A percentile compares a stretch with the other conserved stretches of the same genome.
Evolutionary conservation across 64 coral and sea anemone species (phyloP).

Genomic region (Pocillopora damicornis): DNA sequence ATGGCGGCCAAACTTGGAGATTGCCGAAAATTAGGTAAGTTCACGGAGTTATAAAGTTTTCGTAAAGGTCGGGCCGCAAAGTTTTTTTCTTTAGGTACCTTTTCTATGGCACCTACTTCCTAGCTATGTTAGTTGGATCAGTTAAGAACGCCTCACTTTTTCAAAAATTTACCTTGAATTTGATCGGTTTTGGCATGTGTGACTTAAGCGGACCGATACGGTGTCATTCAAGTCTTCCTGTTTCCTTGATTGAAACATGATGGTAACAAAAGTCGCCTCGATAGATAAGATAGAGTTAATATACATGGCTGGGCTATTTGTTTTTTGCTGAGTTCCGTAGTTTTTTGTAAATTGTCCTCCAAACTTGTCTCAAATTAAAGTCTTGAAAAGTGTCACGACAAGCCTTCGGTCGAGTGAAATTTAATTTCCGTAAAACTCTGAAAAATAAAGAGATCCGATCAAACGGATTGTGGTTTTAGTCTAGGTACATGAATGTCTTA

Average conservation of each 20-base stretch:
- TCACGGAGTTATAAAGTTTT: conserved; percentile 27
- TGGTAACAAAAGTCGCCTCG: too few relatives aligned
- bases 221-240: too few relatives aligned
- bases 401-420: not conserved
- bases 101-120: conserved; percentile 34
- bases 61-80: conserved; percentile 23
- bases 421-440: too few relatives aligned
- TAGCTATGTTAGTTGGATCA: conserved; percentile 32
- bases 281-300: too few relatives aligned
- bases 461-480: too few relatives aligned
- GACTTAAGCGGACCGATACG: too few relatives aligned
- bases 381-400: conserved; percentile 18
- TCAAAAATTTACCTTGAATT: conserved; percentile 34
- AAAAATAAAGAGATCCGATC: too few relatives aligned
- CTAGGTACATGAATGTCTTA: too few relatives aligned
- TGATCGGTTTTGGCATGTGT: not conserved
- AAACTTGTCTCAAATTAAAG: not conserved
- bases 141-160: conserved; percentile 33
- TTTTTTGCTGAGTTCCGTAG: too few relatives aligned
- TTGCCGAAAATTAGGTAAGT: conserved; percentile 28
- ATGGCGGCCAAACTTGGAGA: conserved; percentile 17
- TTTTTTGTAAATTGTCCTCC: not conserved
- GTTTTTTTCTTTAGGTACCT: conserved; percentile 25
- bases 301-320: too few relatives aligned
- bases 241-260: too few relatives aligned